Evolutionary conservation across 1,140 invertebrate species (phyloP).

Genomic region (Calephelis virginiensis): DNA sequence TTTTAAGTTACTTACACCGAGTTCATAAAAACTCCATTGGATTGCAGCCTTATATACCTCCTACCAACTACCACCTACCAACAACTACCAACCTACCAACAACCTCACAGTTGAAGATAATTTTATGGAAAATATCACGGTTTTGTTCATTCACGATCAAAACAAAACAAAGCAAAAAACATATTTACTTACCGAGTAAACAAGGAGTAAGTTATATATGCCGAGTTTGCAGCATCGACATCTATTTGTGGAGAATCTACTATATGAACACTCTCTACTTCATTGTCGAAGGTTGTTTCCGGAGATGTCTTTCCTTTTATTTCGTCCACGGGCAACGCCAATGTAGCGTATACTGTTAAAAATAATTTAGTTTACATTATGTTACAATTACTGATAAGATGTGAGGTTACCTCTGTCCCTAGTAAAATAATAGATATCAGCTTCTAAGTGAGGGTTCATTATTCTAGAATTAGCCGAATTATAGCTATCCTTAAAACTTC

Average conservation of each 20-base stretch:
- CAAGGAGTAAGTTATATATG: background rate
- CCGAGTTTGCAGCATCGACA: background rate
- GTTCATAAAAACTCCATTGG: too few relatives aligned
- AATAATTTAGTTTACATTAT: conserved; percentile 42
- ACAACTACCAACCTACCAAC: too few relatives aligned
- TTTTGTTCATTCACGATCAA: too few relatives aligned
- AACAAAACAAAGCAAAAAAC: too few relatives aligned
- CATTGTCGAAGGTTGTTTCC: background rate
- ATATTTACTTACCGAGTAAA: background rate
- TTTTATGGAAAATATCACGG: too few relatives aligned
- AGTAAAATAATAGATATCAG: background rate
- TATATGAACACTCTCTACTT: background rate
- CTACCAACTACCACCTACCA: too few relatives aligned
- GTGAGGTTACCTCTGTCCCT: too few relatives aligned
- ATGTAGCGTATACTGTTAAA: conserved; percentile 4
- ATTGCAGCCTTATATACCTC: too few relatives aligned
- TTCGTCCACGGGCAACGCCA: conserved; percentile 4
- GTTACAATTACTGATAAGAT: background rate
- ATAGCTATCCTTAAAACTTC: too few relatives aligned
- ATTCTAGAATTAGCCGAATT: too few relatives aligned
- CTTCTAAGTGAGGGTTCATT: background rate
- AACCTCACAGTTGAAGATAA: too few relatives aligned
- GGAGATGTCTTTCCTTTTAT: background rate
- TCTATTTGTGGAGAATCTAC: background rate
- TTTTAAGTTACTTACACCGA: too few relatives aligned